Base-by-base conservation (phyloP, 2,113 vertebrate genomes). In the Lepus europaeus region DNA sequence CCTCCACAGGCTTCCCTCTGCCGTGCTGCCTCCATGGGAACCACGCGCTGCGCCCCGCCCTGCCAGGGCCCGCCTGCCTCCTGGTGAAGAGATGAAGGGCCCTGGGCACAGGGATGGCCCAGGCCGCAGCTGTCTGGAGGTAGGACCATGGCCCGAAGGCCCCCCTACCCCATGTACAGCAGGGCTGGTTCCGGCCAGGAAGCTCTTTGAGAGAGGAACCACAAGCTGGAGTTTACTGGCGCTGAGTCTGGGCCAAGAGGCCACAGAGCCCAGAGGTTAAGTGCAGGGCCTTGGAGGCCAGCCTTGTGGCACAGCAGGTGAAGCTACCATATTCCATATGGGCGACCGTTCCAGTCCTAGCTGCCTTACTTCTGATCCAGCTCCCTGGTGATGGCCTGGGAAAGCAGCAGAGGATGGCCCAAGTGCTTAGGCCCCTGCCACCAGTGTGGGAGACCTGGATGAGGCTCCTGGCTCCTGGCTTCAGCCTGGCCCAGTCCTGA, bases 211-310 rank as follows among this genome's bases (percentile, higher is more conserved):
- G 73, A 36, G 9, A 17, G 66, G 73, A 51, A 64, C 20, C 61
- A 19, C 10, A 31, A 11, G 14, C 3, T 72, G 61, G 19, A 10
- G 45, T 73, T 45, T 1, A 27, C 51, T 3, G 45, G 31, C 11
- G 13, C 27, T 16, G 39, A 31, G 73, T 53, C 11, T 1, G n/a
- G 53, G 66, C 4, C 66, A 29, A 63, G n/a, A 85, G 53, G 23
- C 59, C 5, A 0, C 10, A 31, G 39, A 8, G 13, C 16, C 2
- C 17, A 16, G 68, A 0, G 1, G 19, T n/a, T 23, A 27, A 56
- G 45, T 1, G 0, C 5, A 4, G 20, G 29, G 36, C 22, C 45
- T 45, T 45, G 45, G 45, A 45, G 6, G 45, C 6, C 45, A 45
- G 45, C 45, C 45, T 45, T 45, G 45, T 45, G 7, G 45, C 45